These are phyloP conservation scores for Syrrhaptes paradoxus DNA, from an alignment of 2,113 vertebrate genomes.

Conservation along the genomic window DNA sequence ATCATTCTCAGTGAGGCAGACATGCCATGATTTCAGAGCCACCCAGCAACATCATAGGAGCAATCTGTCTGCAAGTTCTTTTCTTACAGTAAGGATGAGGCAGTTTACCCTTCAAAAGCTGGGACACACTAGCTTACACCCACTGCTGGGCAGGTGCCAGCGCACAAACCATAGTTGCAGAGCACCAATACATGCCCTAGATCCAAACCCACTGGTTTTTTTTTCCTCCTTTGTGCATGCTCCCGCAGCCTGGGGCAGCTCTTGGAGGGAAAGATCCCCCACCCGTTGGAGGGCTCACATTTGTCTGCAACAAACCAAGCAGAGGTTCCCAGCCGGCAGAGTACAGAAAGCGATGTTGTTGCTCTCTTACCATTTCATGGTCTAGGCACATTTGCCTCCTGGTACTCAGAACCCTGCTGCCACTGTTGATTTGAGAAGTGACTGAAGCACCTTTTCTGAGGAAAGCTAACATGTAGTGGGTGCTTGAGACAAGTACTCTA, in stretches of 20 bases:
- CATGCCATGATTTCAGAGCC: not conserved
- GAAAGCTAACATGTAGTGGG: not conserved
- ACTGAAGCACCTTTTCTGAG: not conserved
- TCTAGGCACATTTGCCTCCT: not conserved
- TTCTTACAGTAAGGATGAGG: not conserved
- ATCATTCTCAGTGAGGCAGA: not conserved
- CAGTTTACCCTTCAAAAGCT: not conserved
- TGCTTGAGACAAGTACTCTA: not conserved
- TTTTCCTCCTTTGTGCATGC: too few species aligned
- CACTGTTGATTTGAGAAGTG: not conserved
- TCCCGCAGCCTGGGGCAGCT: not conserved
- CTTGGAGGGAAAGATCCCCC: not conserved
- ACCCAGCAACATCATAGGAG: fast-evolving
- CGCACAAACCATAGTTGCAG: not conserved
- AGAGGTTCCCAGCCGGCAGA: not conserved
- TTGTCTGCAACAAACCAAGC: not conserved
- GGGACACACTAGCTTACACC: not conserved
- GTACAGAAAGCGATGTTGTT: not conserved
- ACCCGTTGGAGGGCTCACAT: not conserved
- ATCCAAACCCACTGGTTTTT: not conserved
- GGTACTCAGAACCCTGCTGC: not conserved
- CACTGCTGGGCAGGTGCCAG: fast-evolving
- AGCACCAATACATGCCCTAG: not conserved
- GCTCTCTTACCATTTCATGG: not conserved
- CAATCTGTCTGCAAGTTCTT: not conserved